Evolutionary conservation across 2,113 vertebrate species (phyloP), one percentile per base, ranked within the genome.

Genomic region (Archocentrus centrarchus): DNA sequence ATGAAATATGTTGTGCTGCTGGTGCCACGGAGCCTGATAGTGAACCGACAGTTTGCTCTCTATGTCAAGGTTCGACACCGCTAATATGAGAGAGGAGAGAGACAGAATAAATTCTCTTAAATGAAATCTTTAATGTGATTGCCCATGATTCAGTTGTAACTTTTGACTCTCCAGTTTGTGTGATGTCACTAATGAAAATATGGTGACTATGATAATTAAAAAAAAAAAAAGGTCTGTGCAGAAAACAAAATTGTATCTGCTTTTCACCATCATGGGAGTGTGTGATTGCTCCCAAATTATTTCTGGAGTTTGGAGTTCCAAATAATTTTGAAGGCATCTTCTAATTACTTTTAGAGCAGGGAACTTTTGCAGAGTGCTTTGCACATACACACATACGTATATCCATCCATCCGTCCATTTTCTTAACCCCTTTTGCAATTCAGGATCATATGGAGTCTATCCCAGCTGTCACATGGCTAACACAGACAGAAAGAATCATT

Each of bases 41-140:
- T 99, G 98, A n/a, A 96, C 95, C 0, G 96, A 97, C 92, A 99
- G 92, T 95, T 99, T 99, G 90, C 98, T 98, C 94, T 99, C 98
- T 32, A 95, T 89, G 53, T 99, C 98, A 95, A 99, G 94, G 95
- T 98, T 98, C 63, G 98, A 99, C 88, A 99, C 98, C 2, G 98
- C 98, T 99, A 92, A 79, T 75, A 61, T 11, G 57, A 80, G 57
- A 88, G 24, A 66, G 8, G 22, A 68, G 13, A 84, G 44, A 75
- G n/a, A 85, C 3, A 68, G 22, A 76, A 22, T 18, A 13, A 30
- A 50, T 70, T 50, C 17, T 37, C 3, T 89, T 80, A 60, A 68
- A 61, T 7, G 11, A 11, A 60, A 44, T 66, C 2, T 47, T 24
- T 79, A 5, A 53, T 14, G 7, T 70, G n/a, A 59, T 27, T 32